Evolutionary conservation across 2,113 vertebrate species (phyloP).

Genomic region (Phainopepla nitens): DNA sequence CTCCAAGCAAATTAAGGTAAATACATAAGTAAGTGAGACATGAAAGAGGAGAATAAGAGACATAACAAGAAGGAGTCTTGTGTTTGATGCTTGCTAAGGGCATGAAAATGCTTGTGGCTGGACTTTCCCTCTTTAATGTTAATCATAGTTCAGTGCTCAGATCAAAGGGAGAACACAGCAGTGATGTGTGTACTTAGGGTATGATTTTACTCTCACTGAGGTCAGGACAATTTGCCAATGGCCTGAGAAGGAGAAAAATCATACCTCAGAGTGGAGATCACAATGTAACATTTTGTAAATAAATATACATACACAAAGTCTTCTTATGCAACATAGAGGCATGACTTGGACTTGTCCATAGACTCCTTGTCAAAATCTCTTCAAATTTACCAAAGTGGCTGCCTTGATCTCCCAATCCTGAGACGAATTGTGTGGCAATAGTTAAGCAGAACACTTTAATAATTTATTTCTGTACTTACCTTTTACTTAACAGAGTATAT

Average conservation of each 20-base stretch:
- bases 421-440: not conserved
- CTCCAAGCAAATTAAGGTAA: not conserved
- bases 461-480: conserved; percentile 51
- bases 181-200: not conserved
- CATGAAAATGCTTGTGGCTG: not conserved
- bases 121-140: not conserved
- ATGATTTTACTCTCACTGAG: not conserved
- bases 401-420: not conserved
- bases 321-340: not conserved
- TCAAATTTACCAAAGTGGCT: not conserved
- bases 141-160: not conserved
- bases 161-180: not conserved
- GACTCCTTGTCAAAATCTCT: not conserved
- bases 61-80: not conserved
- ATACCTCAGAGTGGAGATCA: not conserved
- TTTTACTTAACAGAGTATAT: conserved; percentile 46
- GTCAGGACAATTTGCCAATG: not conserved
- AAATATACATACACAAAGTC: not conserved
- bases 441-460: conserved; percentile 43
- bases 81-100: not conserved
- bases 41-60: not conserved
- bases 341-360: not conserved
- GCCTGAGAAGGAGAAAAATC: not conserved
- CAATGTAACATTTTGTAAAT: not conserved
- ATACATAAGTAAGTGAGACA: not conserved